Conservation (phyloP, 2,888 invertebrate species). For the Hoplodrina ambigua region DNA sequence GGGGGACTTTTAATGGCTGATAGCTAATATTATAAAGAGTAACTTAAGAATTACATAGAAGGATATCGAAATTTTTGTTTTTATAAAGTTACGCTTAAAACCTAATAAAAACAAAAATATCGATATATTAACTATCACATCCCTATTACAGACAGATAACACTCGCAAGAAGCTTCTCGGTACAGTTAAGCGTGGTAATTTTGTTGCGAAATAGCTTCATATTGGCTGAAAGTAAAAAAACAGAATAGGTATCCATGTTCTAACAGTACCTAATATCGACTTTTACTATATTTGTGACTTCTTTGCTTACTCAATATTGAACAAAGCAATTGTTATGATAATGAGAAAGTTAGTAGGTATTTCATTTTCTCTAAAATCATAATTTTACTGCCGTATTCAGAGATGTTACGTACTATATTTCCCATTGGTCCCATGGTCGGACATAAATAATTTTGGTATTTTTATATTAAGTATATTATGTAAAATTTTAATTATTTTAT, state of each 20-base stretch:
- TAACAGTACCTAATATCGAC: neutral
- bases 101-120: constrained; percentile 1
- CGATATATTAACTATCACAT: constrained; percentile 18
- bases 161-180: constrained; percentile 55
- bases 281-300: neutral
- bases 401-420: no score
- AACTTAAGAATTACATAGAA: no score
- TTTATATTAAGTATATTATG: no score
- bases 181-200: constrained; percentile 50
- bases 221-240: constrained; percentile 29
- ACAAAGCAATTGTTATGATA: neutral
- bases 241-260: neutral
- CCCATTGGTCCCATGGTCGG: no score
- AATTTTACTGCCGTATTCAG: no score
- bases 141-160: constrained; percentile 38
- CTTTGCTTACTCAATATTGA: neutral
- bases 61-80: no score
- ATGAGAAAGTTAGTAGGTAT: neutral
- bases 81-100: no score
- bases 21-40: no score
- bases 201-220: constrained; percentile 41
- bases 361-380: neutral
- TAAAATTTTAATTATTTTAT: no score
- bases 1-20: no score
- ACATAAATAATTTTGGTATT: no score